Evolutionary conservation across 2,797 vertebrate species (phyloP).

Genomic region (Fistularia commersonii): DNA sequence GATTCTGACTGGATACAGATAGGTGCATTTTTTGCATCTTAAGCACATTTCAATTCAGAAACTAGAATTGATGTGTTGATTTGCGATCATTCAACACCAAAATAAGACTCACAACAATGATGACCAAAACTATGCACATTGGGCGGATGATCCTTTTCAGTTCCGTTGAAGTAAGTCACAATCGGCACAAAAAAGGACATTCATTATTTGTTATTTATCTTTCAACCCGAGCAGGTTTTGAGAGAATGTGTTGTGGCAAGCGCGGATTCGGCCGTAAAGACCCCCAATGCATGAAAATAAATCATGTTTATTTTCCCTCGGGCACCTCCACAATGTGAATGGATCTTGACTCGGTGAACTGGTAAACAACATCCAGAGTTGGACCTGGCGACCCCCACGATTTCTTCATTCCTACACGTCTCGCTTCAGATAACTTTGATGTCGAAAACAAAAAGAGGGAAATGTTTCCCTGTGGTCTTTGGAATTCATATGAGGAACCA

Average conservation of each 20-base stretch:
- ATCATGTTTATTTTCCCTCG: constrained; percentile 31
- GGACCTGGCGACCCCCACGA: constrained; percentile 58
- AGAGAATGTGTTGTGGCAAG: constrained; percentile 29
- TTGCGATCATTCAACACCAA: no score
- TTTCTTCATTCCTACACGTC: constrained; percentile 62
- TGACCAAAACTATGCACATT: no score
- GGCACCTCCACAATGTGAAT: constrained; percentile 46
- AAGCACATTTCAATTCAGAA: background rate
- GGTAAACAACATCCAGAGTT: constrained; percentile 60
- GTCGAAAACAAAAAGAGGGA: constrained; percentile 73
- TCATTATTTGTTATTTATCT: no score
- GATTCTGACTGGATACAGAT: no score
- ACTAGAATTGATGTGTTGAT: background rate
- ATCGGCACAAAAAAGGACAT: no score
- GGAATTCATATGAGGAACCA: constrained; percentile 64
- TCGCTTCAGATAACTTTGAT: constrained; percentile 68
- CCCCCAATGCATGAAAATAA: constrained; percentile 24
- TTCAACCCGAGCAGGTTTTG: constrained; percentile 3
- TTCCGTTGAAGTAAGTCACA: no score
- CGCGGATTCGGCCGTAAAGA: no score
- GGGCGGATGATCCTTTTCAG: no score
- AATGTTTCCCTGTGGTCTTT: constrained; percentile 70
- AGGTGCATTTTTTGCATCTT: background rate
- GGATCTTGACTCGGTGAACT: constrained; percentile 37
- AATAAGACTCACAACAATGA: no score